Evolutionary conservation across 2,113 vertebrate species (phyloP).

Genomic region (Oryzias celebensis): DNA sequence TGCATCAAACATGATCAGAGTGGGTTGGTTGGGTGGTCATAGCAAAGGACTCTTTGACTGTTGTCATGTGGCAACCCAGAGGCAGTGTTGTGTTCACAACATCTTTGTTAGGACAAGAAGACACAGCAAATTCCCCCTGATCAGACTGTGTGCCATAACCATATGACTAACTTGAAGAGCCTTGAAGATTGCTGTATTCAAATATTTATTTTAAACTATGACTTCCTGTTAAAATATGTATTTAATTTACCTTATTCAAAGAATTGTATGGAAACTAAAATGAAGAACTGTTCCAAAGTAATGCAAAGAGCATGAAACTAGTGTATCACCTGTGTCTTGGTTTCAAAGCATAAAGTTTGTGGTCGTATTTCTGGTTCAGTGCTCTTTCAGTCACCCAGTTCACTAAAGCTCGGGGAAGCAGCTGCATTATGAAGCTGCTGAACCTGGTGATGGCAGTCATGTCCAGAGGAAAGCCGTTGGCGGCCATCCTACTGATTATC

Average conservation of each 20-base stretch:
- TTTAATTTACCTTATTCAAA: not conserved
- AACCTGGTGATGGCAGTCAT: conserved; percentile 73
- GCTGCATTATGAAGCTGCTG: conserved; percentile 56
- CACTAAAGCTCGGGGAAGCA: conserved; percentile 70
- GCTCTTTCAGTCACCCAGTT: conserved; percentile 59
- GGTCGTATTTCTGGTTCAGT: conserved; percentile 77
- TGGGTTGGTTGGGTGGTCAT: no score
- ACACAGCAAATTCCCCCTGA: no score
- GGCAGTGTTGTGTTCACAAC: no score
- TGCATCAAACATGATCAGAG: no score
- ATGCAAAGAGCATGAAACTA: not conserved
- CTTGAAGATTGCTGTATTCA: no score
- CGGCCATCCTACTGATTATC: conserved; percentile 80
- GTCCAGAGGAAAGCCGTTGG: conserved; percentile 81
- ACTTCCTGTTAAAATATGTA: no score
- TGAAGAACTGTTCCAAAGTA: not conserved
- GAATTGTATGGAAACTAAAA: not conserved
- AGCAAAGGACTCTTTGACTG: no score
- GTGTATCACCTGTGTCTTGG: conserved; percentile 79
- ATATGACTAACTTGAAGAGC: no score
- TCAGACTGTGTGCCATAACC: no score
- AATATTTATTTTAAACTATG: no score
- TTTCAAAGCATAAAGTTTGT: conserved; percentile 71
- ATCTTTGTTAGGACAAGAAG: no score
- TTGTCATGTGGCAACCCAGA: no score